These are phyloP conservation scores for Anas platyrhynchos DNA, from an alignment of 2,113 vertebrate genomes.

Conservation along the genomic window DNA sequence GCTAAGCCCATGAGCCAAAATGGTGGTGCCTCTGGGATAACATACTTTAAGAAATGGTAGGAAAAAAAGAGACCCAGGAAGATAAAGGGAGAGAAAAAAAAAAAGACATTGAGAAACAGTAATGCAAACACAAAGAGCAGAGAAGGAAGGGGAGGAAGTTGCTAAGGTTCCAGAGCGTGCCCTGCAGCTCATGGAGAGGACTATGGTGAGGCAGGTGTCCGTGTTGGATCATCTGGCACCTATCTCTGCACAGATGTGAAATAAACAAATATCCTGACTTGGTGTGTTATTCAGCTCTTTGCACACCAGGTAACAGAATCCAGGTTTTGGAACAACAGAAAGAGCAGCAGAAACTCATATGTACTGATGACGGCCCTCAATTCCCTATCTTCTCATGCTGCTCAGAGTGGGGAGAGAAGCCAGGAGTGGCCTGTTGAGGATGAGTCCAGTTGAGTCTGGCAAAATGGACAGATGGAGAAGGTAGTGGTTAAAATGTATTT, in stretches of 20 bases:
- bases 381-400: rapidly evolving
- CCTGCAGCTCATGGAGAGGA: neutral
- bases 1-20: too few relatives aligned
- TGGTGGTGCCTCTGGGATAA: neutral
- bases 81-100: neutral
- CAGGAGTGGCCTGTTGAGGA: neutral
- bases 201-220: neutral
- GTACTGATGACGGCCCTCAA: rapidly evolving
- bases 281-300: too few relatives aligned
- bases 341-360: rapidly evolving
- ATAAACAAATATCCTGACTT: too few relatives aligned
- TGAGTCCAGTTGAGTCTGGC: neutral
- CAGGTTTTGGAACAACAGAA: too few relatives aligned
- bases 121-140: neutral
- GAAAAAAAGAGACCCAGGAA: rapidly evolving
- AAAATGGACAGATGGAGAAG: neutral
- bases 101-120: neutral
- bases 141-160: neutral
- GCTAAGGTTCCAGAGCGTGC: neutral
- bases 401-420: neutral
- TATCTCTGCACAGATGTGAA: too few relatives aligned
- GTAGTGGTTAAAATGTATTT: neutral
- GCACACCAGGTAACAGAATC: too few relatives aligned
- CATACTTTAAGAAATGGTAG: rapidly evolving
- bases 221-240: too few relatives aligned